phyloP scores from a whole-genome alignment of 2,797 vertebrate species.

The Sebastes nivosus region DNA sequence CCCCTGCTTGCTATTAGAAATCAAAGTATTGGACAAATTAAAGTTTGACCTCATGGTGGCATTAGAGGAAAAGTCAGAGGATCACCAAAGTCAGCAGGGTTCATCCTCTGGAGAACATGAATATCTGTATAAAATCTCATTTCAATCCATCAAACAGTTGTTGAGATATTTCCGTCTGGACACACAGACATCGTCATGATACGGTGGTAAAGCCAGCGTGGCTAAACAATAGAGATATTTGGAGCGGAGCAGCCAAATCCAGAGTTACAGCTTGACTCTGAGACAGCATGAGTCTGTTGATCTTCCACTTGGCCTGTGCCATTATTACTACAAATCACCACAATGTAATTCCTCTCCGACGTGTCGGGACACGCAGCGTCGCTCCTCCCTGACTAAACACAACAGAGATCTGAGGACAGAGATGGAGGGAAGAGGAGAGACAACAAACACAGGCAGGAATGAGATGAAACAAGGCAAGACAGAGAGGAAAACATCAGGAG shows the following conservation, averaged over 20 bases:
- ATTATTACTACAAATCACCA: slow-evolving; percentile 27
- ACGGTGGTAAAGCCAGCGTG: neutral
- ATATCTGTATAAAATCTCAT: neutral
- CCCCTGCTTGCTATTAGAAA: neutral
- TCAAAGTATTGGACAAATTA: no score
- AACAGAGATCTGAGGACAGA: slow-evolving; percentile 4
- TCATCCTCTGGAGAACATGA: neutral
- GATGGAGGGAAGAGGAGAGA: slow-evolving; percentile 3
- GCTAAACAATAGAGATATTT: neutral
- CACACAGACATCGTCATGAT: neutral
- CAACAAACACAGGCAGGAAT: neutral
- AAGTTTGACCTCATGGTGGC: neutral
- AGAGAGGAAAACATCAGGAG: neutral
- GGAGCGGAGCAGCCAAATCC: neutral
- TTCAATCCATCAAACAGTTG: no score
- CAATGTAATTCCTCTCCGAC: slow-evolving; percentile 15
- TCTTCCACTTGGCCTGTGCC: neutral
- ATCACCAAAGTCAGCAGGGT: neutral
- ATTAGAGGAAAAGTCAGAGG: neutral
- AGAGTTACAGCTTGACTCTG: neutral
- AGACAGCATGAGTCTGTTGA: neutral
- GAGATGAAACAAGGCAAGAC: neutral
- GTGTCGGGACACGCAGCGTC: slow-evolving; percentile 10
- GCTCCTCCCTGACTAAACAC: slow-evolving; percentile 17
- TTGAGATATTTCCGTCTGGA: neutral